Evolutionary conservation across 2,113 vertebrate genomes (phyloP).

Genomic region (zebrafish (Danio rerio)): GRCz12tu NC_133192.1:23601501-23602000

Average conservation of each 20-base stretch:
- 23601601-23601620: too few species aligned
- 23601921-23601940: not conserved
- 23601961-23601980: not conserved
- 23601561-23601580: too few species aligned
- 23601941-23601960: not conserved
- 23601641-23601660: too few species aligned
- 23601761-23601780: constrained; percentile 44
- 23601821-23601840: constrained; percentile 46
- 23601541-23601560: too few species aligned
- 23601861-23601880: not conserved
- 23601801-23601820: constrained; percentile 35
- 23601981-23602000: not conserved
- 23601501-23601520: too few species aligned
- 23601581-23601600: too few species aligned
- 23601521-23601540: too few species aligned
- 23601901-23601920: not conserved
- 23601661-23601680: not conserved
- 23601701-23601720: constrained; percentile 41
- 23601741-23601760: constrained; percentile 33
- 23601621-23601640: too few species aligned
- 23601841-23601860: not conserved
- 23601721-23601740: constrained; percentile 41
- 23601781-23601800: constrained; percentile 58
- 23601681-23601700: constrained; percentile 39
- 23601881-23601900: too few species aligned